A percentile compares a stretch with the other conserved stretches of the same genome.
Conservation (phyloP, 2,797 vertebrate species). For the Lagocephalus sceleratus region DNA sequence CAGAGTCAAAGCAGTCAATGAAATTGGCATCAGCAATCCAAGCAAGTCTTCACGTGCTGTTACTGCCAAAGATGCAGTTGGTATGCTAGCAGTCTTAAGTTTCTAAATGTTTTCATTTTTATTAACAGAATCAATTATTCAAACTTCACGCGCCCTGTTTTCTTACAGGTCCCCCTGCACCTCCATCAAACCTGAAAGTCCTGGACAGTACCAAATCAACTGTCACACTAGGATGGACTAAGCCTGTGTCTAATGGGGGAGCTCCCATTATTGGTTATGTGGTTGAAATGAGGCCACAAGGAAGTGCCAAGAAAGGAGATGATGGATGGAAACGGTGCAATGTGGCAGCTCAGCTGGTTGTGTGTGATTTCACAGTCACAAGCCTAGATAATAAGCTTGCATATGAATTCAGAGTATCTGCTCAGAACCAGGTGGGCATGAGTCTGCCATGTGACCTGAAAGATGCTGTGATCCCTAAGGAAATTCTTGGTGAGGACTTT, state of each 20-base stretch:
- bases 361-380: conserved; percentile 89
- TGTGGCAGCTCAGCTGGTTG: conserved; percentile 89
- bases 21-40: conserved; percentile 89
- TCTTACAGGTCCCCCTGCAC: conserved; percentile 89
- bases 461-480: conserved; percentile 87
- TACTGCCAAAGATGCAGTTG: conserved; percentile 90
- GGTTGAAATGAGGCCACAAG: conserved; percentile 88
- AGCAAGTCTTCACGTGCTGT: conserved; percentile 91
- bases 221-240: conserved; percentile 89
- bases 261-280: conserved; percentile 95
- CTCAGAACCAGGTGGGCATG: conserved; percentile 97
- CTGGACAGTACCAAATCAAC: conserved; percentile 89
- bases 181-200: conserved; percentile 91
- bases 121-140: not conserved
- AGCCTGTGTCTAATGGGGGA: conserved; percentile 92
- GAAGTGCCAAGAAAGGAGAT: conserved; percentile 82
- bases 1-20: conserved; percentile 97
- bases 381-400: conserved; percentile 86
- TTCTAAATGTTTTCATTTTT: not conserved
- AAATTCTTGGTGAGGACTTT: conserved; percentile 86
- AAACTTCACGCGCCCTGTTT: conserved; percentile 4
- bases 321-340: conserved; percentile 96
- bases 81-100: conserved; percentile 72
- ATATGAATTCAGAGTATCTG: conserved; percentile 96
- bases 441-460: conserved; percentile 90